phyloP scores from a whole-genome alignment of 2,113 vertebrate species.

The Corythoichthys haematopterus region DNA sequence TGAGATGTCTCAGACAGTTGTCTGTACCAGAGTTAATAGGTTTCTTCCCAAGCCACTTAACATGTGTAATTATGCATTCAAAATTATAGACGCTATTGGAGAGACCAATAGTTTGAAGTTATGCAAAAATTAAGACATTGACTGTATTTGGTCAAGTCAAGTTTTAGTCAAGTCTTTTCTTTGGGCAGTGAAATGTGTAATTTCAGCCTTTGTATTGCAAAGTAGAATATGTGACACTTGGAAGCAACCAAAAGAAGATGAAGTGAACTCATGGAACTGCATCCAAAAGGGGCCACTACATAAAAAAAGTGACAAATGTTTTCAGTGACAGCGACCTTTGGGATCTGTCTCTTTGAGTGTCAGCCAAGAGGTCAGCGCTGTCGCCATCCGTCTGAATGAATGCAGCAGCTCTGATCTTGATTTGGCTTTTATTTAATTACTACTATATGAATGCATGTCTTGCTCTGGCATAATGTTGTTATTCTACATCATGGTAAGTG shows the following conservation, averaged over 20 bases:
- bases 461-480: constrained; percentile 68
- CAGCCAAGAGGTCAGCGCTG: constrained; percentile 37
- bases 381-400: constrained; percentile 48
- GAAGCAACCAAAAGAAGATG: not conserved
- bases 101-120: not conserved
- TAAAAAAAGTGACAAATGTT: constrained; percentile 10
- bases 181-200: not conserved
- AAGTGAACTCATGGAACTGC: not conserved
- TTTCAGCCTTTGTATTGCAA: not conserved
- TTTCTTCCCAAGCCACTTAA: not conserved
- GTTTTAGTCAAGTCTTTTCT: not conserved
- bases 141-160: not conserved
- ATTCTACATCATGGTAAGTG: constrained; percentile 66
- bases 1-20: not conserved
- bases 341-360: constrained; percentile 49
- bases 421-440: constrained; percentile 67
- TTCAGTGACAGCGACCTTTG: constrained; percentile 41
- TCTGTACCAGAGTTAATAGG: not conserved
- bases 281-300: constrained; percentile 4
- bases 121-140: not conserved
- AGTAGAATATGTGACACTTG: not conserved
- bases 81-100: not conserved
- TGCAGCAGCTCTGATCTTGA: constrained; percentile 53
- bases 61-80: not conserved
- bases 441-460: constrained; percentile 68